Evolutionary conservation across 2,113 vertebrate species (phyloP).

Genomic region (Oryzias javanicus): DNA sequence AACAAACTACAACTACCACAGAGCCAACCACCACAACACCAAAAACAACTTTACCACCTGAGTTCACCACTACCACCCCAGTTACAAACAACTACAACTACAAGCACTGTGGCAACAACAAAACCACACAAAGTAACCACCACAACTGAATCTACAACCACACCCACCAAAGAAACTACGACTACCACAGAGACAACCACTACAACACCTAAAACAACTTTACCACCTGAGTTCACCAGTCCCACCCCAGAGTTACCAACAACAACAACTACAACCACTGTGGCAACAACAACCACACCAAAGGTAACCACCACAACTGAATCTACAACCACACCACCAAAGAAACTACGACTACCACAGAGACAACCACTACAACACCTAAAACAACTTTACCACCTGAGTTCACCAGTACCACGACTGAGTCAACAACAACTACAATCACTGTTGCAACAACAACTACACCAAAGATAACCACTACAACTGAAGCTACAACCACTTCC

Average conservation of each 20-base stretch:
- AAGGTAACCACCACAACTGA: not conserved
- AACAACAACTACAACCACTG: not conserved
- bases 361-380: not conserved
- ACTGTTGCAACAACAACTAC: not conserved
- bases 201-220: not conserved
- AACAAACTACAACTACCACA: too few relatives aligned
- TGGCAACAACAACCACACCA: not conserved
- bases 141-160: too few relatives aligned
- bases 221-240: not conserved
- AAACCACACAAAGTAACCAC: too few relatives aligned
- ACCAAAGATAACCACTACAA: not conserved
- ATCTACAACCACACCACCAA: not conserved
- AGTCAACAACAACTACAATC: not conserved
- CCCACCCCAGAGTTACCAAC: rapidly evolving
- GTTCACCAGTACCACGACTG: not conserved
- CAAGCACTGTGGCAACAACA: too few relatives aligned
- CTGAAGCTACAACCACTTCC: not conserved
- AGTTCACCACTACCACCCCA: too few relatives aligned
- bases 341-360: not conserved
- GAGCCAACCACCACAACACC: too few relatives aligned
- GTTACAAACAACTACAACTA: too few relatives aligned
- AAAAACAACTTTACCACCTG: too few relatives aligned
- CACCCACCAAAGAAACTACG: too few relatives aligned
- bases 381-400: not conserved
- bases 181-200: too few relatives aligned